Evolutionary conservation across 2,888 invertebrate species (phyloP), one percentile per base, ranked within the genome.

Genomic region (Agriopis leucophaearia): DNA sequence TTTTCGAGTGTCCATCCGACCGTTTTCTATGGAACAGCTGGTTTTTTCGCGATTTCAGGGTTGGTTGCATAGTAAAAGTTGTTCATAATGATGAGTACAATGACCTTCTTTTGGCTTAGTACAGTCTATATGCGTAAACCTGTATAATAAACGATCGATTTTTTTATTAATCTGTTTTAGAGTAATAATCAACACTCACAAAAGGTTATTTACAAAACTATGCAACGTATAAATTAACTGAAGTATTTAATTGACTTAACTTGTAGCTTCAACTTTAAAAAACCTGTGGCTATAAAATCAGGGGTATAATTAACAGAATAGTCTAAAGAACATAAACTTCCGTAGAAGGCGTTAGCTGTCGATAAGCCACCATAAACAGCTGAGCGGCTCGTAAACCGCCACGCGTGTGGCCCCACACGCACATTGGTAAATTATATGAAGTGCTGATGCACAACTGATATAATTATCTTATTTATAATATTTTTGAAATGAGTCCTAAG

Each of bases 351-450:
- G 56, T 48, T 62, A 62, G 61, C 56, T 38, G 66, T 66, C 61
- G 61, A 61, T 61, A 51, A 47, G 36, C 13, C 35, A 45, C 61
- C 45, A 50, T 60, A 61, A 66, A 56, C 51, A 45, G 44, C 42
- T 35, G 54, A 51, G 44, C 27, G 8, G 35, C 12, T 57, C 59
- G 50, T 57, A 57, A 57, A 51, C 15, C 57, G 66, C 66, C 8
- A 27, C 47, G 56, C 35, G 66, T 62, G 66, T 66, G 66, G 66
- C 66, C 66, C 61, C 56, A 57, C 57, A 62, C 36, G 47, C 38
- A 16, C 15, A 10, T 15, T 16, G 38, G 10, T 7, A 54, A 48
- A 48, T 18, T 48, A 16, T 16, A 15, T 38, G 10, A 54, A 12
- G 36, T 15, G 52, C 15, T 54, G 52, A 16, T n/a, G n/a, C n/a